Percentiles rank a stretch among this genome's conserved stretches.
These are phyloP conservation scores for Brenthis daphne DNA, from an alignment of 2,888 invertebrate genomes.

Conservation along the genomic window DNA sequence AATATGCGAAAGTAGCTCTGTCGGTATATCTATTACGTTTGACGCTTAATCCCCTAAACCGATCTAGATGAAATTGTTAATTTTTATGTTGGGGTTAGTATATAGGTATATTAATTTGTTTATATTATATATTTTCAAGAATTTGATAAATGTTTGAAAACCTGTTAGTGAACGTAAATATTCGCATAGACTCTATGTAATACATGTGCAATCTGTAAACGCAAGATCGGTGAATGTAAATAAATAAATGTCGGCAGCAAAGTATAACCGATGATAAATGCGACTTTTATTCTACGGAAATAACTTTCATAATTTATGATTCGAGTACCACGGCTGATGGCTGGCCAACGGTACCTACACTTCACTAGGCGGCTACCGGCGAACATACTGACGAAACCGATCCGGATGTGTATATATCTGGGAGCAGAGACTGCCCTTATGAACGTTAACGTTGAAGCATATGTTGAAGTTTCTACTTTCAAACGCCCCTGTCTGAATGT, in stretches of 20 bases:
- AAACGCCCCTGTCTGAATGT: not conserved
- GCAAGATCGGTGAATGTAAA: conserved; percentile 22
- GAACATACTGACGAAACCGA: conserved; percentile 9
- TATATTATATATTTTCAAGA: too few relatives aligned
- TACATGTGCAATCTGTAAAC: conserved; percentile 24
- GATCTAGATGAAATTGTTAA: too few relatives aligned
- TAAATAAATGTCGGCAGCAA: conserved; percentile 30
- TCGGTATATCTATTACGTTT: too few relatives aligned
- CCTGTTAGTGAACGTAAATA: not conserved
- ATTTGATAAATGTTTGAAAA: not conserved
- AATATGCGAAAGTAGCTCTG: too few relatives aligned
- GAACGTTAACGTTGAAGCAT: not conserved
- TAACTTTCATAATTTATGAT: conserved; percentile 34
- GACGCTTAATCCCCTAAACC: too few relatives aligned
- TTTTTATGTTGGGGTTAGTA: too few relatives aligned
- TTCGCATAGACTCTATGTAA: not conserved
- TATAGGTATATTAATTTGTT: too few relatives aligned
- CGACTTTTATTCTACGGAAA: conserved; percentile 29
- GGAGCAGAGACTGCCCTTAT: not conserved
- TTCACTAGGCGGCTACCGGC: too few relatives aligned
- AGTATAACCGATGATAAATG: conserved; percentile 33
- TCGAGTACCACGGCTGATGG: not conserved
- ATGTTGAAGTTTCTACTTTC: not conserved
- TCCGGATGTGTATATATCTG: conserved; percentile 12
- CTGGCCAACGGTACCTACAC: too few relatives aligned